phyloP scores from a whole-genome alignment of 2,113 vertebrate species.

The Rana temporaria region DNA sequence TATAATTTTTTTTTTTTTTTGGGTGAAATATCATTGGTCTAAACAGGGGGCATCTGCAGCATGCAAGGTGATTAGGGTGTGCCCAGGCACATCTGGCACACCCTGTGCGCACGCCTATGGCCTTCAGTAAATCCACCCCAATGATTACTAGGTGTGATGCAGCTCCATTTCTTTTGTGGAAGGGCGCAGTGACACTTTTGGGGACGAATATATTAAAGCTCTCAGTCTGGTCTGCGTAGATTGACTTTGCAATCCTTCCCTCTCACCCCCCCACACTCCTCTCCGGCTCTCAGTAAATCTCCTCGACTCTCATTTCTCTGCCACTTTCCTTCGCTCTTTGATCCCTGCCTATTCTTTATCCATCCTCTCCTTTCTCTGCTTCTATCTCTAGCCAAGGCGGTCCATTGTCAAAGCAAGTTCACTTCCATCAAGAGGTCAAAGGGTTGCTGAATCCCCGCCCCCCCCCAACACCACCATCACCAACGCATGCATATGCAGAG shows the following conservation, averaged over 20 bases:
- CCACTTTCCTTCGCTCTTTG: slow-evolving; percentile 51
- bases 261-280: not conserved
- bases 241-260: not conserved
- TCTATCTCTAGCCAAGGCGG: slow-evolving; percentile 42
- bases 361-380: slow-evolving; percentile 26
- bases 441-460: not conserved
- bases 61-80: too few relatives aligned
- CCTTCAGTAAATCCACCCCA: too few relatives aligned
- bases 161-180: too few relatives aligned
- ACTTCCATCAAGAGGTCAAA: slow-evolving; percentile 4
- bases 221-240: too few relatives aligned
- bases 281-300: slow-evolving; percentile 11
- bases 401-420: slow-evolving; percentile 35
- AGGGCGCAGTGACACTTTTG: too few relatives aligned
- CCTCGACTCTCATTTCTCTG: slow-evolving; percentile 47
- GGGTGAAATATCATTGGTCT: too few relatives aligned
- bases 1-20: too few relatives aligned
- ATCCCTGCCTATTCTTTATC: slow-evolving; percentile 54
- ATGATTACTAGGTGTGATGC: too few relatives aligned
- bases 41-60: too few relatives aligned
- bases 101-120: too few relatives aligned
- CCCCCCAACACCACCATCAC: not conserved
- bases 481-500: slow-evolving; percentile 43
- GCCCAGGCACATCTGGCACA: too few relatives aligned
- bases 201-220: too few relatives aligned